Evolutionary conservation across 2,797 vertebrate genomes (phyloP), one percentile per base, ranked within the genome.

Genomic region (Phrynocephalus guinanensis): DNA sequence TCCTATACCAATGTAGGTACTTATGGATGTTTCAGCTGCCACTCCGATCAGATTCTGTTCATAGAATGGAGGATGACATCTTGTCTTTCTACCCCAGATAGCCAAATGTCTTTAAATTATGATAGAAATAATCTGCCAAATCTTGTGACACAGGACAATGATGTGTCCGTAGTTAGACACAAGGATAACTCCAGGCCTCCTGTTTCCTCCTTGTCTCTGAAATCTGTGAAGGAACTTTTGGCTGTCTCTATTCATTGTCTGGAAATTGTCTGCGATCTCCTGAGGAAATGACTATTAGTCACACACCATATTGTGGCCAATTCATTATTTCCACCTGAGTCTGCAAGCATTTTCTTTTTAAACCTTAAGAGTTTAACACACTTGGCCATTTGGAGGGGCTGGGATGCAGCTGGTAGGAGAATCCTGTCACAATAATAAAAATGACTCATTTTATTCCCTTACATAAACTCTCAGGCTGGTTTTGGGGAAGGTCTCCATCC

Each of bases 401-500:
- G 20, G 52, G 82, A n/a, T 73, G 85, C 88, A 63, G 18, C 0
- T 0, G n/a, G 52, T 13, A n/a, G 30, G 79, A 91, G 82, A 93
- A 86, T 0, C 87, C 89, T 86, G 92, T 88, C 91, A 82, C 0
- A 5, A 63, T 91, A 92, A 93, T 76, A 91, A 93, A 72, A 20
- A 44, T 52, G 85, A 86, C 75, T 70, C 87, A 85, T 91, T 92
- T 93, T 70, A 90, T 91, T 92, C 88, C 90, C 79, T 79, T 72
- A 28, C 0, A 0, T 79, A 44, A 91, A 91, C 28, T 85, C 91
- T 89, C 48, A 0, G 87, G 79, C 63, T 82, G 50, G 88, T 87
- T 88, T 87, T 90, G 92, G 92, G 78, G 66, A 89, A 93, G 91
- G 87, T 85, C 83, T 92, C 85, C 81, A 85, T 60, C 77, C 86